Conservation (phyloP, 2,888 invertebrate species). For the Eucriotettix oculatus region DNA sequence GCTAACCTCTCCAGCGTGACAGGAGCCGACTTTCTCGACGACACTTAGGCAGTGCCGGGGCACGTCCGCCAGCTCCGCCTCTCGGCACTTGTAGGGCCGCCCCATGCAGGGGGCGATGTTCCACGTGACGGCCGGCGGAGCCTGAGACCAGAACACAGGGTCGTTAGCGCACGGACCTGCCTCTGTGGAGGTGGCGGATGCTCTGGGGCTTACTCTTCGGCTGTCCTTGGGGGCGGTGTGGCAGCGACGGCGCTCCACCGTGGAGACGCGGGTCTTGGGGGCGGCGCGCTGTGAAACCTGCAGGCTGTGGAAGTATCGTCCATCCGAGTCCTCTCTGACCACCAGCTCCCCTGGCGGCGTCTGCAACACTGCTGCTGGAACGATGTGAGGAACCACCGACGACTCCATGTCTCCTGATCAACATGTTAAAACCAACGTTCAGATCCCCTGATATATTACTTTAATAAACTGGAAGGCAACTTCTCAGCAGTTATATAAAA, state of each 20-base stretch:
- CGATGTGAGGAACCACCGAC: neutral
- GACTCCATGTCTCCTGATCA: neutral
- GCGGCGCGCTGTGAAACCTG: constrained; percentile 20
- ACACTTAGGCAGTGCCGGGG: constrained; percentile 36
- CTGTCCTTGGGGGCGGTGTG: constrained; percentile 41
- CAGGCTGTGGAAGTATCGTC: constrained; percentile 25
- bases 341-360: constrained; percentile 4
- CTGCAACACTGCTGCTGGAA: neutral
- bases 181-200: too few species aligned
- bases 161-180: neutral
- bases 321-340: constrained; percentile 15
- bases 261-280: constrained; percentile 17
- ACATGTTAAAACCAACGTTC: too few species aligned
- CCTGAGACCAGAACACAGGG: constrained; percentile 21
- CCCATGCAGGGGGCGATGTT: constrained; percentile 44
- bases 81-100: constrained; percentile 38
- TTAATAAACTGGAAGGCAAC: too few species aligned
- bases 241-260: constrained; percentile 26
- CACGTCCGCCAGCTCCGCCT: constrained; percentile 36
- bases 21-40: constrained; percentile 36
- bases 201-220: constrained; percentile 28
- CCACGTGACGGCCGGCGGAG: constrained; percentile 38
- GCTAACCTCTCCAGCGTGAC: constrained; percentile 38
- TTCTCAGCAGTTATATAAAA: too few species aligned
- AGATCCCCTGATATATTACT: too few species aligned